These are phyloP conservation scores for Drosophila rellima DNA, from an alignment of 2,888 invertebrate species.

Conservation along the genomic window DNA sequence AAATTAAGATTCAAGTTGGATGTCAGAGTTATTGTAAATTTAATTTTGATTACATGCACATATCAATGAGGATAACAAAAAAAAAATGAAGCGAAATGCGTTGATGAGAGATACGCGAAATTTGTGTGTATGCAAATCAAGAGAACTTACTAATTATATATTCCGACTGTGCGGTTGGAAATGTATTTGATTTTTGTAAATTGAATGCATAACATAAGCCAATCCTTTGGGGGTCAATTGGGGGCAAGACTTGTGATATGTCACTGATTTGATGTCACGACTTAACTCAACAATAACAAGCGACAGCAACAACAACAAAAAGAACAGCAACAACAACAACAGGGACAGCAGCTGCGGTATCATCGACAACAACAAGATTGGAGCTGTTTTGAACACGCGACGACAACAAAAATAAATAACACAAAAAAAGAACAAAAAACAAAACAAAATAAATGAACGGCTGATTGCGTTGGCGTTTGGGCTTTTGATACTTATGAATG, in stretches of 20 bases:
- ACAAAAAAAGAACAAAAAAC: slow-evolving; percentile 45
- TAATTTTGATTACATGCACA: slow-evolving; percentile 20
- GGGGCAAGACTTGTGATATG: slow-evolving; percentile 41
- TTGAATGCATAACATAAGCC: slow-evolving; percentile 55
- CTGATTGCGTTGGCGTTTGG: slow-evolving; percentile 67
- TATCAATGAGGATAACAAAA: slow-evolving; percentile 16
- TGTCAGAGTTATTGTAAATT: slow-evolving; percentile 6
- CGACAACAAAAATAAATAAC: slow-evolving; percentile 58
- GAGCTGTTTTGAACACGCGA: slow-evolving; percentile 62
- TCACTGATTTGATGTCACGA: slow-evolving; percentile 69
- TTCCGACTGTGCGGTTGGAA: slow-evolving; percentile 55
- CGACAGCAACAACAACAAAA: slow-evolving; percentile 22
- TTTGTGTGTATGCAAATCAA: slow-evolving; percentile 40
- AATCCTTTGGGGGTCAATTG: slow-evolving; percentile 23
- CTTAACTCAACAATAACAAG: slow-evolving; percentile 67
- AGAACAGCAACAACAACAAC: slow-evolving; percentile 4
- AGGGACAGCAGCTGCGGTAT: slow-evolving; percentile 30
- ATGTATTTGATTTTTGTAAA: slow-evolving; percentile 68
- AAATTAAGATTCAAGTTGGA: slow-evolving; percentile 2
- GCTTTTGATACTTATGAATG: slow-evolving; percentile 47
- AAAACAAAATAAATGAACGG: slow-evolving; percentile 51
- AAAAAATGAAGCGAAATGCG: slow-evolving; percentile 9
- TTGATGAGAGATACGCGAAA: slow-evolving; percentile 22
- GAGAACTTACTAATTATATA: slow-evolving; percentile 67
- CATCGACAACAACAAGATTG: slow-evolving; percentile 18